Percentiles rank a stretch among this genome's conserved stretches.
phyloP scores from a whole-genome alignment of 1,140 invertebrate genomes.

The Pollicipes pollicipes region DNA sequence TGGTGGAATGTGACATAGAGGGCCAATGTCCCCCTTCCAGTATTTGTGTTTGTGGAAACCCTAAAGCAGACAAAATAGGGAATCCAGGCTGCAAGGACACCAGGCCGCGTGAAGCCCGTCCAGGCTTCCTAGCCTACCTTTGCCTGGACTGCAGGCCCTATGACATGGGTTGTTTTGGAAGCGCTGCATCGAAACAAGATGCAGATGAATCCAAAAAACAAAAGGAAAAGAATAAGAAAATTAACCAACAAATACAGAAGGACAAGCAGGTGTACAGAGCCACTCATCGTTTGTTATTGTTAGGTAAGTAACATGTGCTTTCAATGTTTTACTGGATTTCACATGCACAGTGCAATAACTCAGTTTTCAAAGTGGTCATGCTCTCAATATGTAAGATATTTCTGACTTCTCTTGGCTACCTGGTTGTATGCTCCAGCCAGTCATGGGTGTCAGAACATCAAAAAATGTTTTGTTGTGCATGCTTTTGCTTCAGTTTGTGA shows the following conservation, averaged over 20 bases:
- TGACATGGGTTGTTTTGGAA: constrained; percentile 89
- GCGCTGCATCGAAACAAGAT: constrained; percentile 65
- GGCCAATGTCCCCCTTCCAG: background rate
- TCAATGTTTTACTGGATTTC: constrained; percentile 16
- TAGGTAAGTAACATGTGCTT: constrained; percentile 41
- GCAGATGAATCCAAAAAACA: constrained; percentile 86
- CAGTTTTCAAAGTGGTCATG: no score
- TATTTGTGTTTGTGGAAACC: background rate
- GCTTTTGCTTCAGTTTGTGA: no score
- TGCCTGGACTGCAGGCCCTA: constrained; percentile 30
- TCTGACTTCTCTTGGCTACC: no score
- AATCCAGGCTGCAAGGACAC: constrained; percentile 21
- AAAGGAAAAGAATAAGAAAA: constrained; percentile 92
- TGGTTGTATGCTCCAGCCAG: no score
- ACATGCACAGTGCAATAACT: constrained; percentile 5
- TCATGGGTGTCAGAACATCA: no score
- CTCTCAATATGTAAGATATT: no score
- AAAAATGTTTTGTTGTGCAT: no score
- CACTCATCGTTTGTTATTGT: constrained; percentile 80
- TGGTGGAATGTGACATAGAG: constrained; percentile 1
- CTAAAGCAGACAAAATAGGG: constrained; percentile 17
- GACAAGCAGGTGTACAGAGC: constrained; percentile 97
- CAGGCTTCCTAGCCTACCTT: constrained; percentile 19
- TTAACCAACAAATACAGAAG: constrained; percentile 94
- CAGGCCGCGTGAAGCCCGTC: constrained; percentile 18